Conservation (phyloP, 2,888 invertebrate species). For the Bembecia ichneumoniformis region DNA sequence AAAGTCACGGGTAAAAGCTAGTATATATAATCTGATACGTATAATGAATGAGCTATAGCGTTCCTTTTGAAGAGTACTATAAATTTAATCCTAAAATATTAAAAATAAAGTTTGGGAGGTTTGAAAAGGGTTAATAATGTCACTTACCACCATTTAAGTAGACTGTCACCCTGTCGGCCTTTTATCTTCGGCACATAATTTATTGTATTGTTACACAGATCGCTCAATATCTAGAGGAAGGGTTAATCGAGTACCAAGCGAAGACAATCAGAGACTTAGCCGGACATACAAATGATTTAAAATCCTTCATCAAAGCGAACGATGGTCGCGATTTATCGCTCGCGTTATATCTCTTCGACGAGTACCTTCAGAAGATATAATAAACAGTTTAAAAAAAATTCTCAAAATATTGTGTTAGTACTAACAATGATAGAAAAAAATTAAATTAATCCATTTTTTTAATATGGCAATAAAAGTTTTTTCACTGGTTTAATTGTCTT, state of each 20-base stretch:
- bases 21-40: no score
- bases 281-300: constrained; percentile 81
- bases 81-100: no score
- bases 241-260: constrained; percentile 80
- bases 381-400: constrained; percentile 11
- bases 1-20: no score
- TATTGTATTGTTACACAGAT: constrained; percentile 41
- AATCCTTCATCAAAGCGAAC: constrained; percentile 71
- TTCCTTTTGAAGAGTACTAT: no score
- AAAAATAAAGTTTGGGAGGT: no score
- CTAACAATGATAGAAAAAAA: neutral
- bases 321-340: constrained; percentile 74
- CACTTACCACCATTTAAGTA: neutral
- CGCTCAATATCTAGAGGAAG: constrained; percentile 82
- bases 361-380: constrained; percentile 64
- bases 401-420: neutral
- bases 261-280: constrained; percentile 78
- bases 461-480: neutral
- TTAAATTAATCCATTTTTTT: neutral
- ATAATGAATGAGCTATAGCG: no score
- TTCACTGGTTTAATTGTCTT: neutral
- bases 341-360: constrained; percentile 82
- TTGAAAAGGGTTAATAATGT: no score
- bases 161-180: neutral
- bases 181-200: neutral